Evolutionary conservation across 2,888 invertebrate species (phyloP), one percentile per base, ranked within the genome.

Genomic region (Idaea dimidiata): DNA sequence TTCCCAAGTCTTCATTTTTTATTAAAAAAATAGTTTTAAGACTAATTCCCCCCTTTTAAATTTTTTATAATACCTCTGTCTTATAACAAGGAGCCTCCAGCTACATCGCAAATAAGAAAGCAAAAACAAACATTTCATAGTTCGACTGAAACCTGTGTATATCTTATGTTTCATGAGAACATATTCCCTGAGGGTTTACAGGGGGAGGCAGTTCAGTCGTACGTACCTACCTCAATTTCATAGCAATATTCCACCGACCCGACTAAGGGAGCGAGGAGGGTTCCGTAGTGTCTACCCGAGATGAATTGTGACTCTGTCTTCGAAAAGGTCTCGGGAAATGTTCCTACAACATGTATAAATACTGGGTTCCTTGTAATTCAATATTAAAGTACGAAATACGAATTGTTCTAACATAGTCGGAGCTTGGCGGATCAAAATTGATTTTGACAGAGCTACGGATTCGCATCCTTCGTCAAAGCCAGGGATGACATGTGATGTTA

Each of bases 141-240:
- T 71, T 74, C 65, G 69, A 62, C 63, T 59, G 68, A 64, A 64
- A 68, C 68, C 65, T 65, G 68, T 71, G 66, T 66, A 68, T 70
- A 62, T 54, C 59, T 66, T 60, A 53, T 57, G 63, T 68, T 72
- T 71, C 72, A 74, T 71, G 71, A 69, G 66, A 62, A 66, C 59
- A 60, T 65, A 71, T 69, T 67, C 79, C 74, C 67, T 61, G 56
- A 70, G 72, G 78, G 58, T 16, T 43, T 43, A 43, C 43, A 61
- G 62, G 69, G 68, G 72, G 67, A 64, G 64, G 64, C 61, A 63
- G 66, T 60, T 61, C 64, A 67, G 72, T 72, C 72, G 68, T 67
- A 68, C 65, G 69, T 73, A 79, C 80, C 82, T 73, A 79, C 80
- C 82, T 83, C 84, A 85, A 87, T 87, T 85, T 80, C 81, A 79